These are phyloP conservation scores for Festucalex cinctus DNA, from an alignment of 2,113 vertebrate genomes.

Conservation along the genomic window DNA sequence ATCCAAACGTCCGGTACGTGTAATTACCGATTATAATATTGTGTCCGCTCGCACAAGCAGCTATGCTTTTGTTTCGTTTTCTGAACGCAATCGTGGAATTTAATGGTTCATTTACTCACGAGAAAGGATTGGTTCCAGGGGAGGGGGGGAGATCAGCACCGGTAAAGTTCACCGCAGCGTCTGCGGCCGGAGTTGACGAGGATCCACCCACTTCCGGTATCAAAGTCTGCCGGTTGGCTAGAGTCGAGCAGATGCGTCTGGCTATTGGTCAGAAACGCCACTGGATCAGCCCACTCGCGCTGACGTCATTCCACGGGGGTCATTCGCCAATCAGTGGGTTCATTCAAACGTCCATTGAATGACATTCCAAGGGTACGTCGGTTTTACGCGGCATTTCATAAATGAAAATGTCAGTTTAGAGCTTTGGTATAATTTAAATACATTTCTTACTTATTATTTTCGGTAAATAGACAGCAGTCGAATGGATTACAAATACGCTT, in stretches of 20 bases:
- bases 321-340: conserved; percentile 26
- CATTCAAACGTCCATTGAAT: conserved; percentile 48
- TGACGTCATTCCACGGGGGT: conserved; percentile 14
- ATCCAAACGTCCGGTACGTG: not conserved
- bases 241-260: accelerated
- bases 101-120: conserved; percentile 43
- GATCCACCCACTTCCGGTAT: conserved; percentile 39
- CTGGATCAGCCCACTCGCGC: not conserved
- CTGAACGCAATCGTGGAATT: accelerated
- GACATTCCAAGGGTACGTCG: conserved; percentile 64
- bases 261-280: conserved; percentile 28
- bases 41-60: not conserved
- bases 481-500: not conserved
- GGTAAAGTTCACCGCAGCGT: conserved; percentile 66
- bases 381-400: not conserved
- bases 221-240: conserved; percentile 34
- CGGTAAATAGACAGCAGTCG: not conserved
- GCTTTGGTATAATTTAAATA: not conserved
- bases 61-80: not conserved
- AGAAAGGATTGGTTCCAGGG: conserved; percentile 33
- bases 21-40: not conserved
- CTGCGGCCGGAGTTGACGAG: conserved; percentile 38
- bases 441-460: not conserved
- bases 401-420: not conserved
- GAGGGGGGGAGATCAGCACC: conserved; percentile 42